A percentile compares a stretch with the other conserved stretches of the same genome.
Conservation (phyloP, 2,888 invertebrate genomes). For the Pammene aurita region DNA sequence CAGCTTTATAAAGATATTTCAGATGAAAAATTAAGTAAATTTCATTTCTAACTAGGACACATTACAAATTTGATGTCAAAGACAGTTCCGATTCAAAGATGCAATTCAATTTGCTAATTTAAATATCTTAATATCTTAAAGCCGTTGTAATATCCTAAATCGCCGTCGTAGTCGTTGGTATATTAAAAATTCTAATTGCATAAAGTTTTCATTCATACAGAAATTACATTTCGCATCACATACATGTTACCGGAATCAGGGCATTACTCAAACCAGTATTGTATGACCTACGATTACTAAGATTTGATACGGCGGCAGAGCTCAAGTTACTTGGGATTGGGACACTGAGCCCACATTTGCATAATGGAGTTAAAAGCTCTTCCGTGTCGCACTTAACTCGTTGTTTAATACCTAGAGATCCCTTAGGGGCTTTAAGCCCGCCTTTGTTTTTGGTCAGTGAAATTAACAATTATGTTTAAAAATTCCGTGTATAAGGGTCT, state of each 20-base stretch:
- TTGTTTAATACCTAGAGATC: constrained; percentile 9
- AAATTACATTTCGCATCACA: background rate
- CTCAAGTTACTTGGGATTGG: background rate
- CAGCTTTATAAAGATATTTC: too few species aligned
- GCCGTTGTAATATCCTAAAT: too few species aligned
- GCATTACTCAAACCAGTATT: background rate
- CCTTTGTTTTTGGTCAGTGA: background rate
- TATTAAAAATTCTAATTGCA: too few species aligned
- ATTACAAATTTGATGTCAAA: too few species aligned
- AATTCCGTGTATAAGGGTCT: background rate
- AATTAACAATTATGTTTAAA: background rate
- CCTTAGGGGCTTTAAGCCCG: constrained; percentile 1
- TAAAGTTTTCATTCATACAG: background rate
- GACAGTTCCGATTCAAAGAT: too few species aligned
- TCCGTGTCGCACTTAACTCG: constrained; percentile 14
- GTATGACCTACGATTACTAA: background rate
- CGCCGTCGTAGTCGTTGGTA: too few species aligned
- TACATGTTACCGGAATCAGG: background rate
- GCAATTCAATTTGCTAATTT: too few species aligned
- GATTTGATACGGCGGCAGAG: background rate
- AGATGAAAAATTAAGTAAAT: too few species aligned
- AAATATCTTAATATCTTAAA: too few species aligned
- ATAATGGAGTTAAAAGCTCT: constrained; percentile 19
- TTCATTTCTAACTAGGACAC: too few species aligned
- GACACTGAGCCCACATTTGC: background rate